phyloP scores from a whole-genome alignment of 2,797 vertebrate genomes.

The Spinus pinus region DNA sequence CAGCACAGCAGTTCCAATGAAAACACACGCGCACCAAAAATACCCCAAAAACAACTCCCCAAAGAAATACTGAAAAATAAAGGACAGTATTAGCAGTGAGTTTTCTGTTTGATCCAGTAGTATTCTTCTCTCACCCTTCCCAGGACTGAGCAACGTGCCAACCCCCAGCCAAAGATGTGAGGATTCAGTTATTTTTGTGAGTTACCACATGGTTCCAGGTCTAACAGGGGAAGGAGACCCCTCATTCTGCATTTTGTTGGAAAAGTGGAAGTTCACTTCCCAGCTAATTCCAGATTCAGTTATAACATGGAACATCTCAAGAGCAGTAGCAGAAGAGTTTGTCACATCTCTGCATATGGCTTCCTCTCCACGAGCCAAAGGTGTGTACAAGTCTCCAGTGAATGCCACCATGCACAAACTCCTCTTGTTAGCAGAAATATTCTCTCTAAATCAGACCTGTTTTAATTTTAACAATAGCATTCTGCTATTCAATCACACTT shows the following conservation, averaged over 20 bases:
- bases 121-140: neutral
- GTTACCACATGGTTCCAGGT: neutral
- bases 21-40: neutral
- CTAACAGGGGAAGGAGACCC: accelerated
- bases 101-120: neutral
- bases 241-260: neutral
- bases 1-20: neutral
- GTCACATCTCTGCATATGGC: neutral
- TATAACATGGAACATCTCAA: neutral
- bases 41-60: too few species aligned
- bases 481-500: neutral
- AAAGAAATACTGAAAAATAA: neutral
- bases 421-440: neutral
- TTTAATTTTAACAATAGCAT: neutral
- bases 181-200: neutral
- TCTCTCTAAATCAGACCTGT: neutral
- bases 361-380: neutral
- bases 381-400: neutral
- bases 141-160: neutral
- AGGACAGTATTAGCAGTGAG: neutral
- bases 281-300: neutral
- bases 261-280: neutral
- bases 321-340: neutral
- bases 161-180: neutral
- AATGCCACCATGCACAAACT: accelerated